Percentiles rank a stretch among this genome's conserved stretches.
Conservation (phyloP, 2,888 invertebrate genomes). For the Cryptocephalus moraei region DNA sequence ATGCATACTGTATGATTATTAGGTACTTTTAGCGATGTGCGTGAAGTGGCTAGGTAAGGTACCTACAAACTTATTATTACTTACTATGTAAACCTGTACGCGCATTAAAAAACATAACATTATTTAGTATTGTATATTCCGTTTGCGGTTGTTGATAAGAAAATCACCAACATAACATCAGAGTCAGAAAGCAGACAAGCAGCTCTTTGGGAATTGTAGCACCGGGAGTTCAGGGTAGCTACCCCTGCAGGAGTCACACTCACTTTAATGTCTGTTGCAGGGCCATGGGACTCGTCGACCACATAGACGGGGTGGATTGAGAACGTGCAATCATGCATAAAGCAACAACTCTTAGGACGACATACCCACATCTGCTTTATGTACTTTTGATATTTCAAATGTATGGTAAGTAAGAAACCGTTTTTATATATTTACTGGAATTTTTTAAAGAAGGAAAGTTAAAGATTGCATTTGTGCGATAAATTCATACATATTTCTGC, state of each 20-base stretch:
- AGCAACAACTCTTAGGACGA: slow-evolving; percentile 25
- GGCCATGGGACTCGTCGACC: slow-evolving; percentile 34
- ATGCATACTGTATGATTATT: too few species aligned
- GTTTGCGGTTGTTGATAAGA: slow-evolving; percentile 33
- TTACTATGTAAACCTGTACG: too few species aligned
- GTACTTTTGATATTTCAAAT: slow-evolving; percentile 29
- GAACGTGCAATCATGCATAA: slow-evolving; percentile 33
- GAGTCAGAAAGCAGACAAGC: slow-evolving; percentile 8
- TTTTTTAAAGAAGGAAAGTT: too few species aligned
- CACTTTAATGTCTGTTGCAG: slow-evolving; percentile 31
- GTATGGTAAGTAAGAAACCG: slow-evolving; percentile 21
- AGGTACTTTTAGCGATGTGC: too few species aligned
- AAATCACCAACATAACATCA: slow-evolving; percentile 19
- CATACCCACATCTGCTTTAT: slow-evolving; percentile 27
- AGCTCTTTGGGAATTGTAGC: slow-evolving; percentile 12
- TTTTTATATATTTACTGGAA: too few species aligned
- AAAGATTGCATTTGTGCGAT: not conserved
- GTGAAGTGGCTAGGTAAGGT: too few species aligned
- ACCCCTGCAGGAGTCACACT: slow-evolving; percentile 11
- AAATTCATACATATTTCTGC: too few species aligned
- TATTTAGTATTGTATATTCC: slow-evolving; percentile 29
- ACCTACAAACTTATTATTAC: too few species aligned
- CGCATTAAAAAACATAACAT: slow-evolving; percentile 3
- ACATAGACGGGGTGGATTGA: slow-evolving; percentile 36
- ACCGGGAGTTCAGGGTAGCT: slow-evolving; percentile 12